These are phyloP conservation scores for Ciconia nigra DNA, from an alignment of 2,797 vertebrate genomes.

Conservation along the genomic window DNA sequence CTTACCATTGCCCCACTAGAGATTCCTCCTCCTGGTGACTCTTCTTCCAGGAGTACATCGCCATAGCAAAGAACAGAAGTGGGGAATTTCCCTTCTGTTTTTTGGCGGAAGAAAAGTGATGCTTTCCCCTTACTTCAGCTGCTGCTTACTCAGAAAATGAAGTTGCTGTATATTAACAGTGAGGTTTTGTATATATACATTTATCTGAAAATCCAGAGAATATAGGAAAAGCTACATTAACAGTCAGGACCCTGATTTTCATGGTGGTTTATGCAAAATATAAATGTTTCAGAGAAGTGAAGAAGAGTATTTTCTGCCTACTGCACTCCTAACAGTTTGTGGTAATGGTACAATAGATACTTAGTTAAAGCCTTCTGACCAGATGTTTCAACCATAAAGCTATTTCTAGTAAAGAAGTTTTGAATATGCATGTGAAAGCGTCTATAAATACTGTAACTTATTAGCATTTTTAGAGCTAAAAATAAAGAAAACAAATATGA, in stretches of 20 bases:
- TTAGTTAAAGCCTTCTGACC: neutral
- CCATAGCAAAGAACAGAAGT: constrained; percentile 11
- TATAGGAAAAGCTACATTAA: neutral
- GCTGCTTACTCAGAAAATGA: neutral
- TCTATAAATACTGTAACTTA: neutral
- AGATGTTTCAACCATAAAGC: neutral
- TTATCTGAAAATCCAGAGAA: neutral
- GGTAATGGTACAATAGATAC: neutral
- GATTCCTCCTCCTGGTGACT: neutral
- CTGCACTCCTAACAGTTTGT: neutral
- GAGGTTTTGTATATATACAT: neutral
- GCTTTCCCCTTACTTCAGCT: constrained; percentile 6
- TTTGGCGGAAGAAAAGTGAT: constrained; percentile 1
- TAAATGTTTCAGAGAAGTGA: neutral
- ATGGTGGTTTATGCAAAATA: neutral
- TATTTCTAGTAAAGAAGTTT: neutral
- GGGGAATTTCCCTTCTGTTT: neutral
- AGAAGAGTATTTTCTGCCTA: neutral
- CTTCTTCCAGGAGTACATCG: neutral
- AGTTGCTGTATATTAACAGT: neutral
- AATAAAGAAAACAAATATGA: neutral
- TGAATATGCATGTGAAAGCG: constrained; percentile 1
- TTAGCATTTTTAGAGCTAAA: constrained; percentile 9
- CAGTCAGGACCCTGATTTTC: neutral
- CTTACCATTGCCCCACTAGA: neutral